Conservation (phyloP, 1,140 invertebrate species). For the Pogonomyrmex californicus region DNA sequence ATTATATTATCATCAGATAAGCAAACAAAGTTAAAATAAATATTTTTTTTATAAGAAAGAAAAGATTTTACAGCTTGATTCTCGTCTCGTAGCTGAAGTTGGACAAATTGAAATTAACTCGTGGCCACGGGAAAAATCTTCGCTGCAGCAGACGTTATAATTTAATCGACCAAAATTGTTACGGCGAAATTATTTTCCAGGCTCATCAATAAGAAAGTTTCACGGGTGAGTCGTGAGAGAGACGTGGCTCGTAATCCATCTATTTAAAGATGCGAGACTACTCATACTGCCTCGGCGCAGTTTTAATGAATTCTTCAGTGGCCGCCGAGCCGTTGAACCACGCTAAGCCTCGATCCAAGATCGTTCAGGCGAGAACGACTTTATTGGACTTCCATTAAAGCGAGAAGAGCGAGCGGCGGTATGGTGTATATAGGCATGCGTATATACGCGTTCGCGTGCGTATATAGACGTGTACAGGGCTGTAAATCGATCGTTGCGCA, state of each 20-base stretch:
- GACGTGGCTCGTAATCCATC: constrained; percentile 18
- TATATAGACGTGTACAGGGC: constrained; percentile 53
- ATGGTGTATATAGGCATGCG: neutral
- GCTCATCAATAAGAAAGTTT: constrained; percentile 30
- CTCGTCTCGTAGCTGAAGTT: neutral
- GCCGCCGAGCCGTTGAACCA: constrained; percentile 45
- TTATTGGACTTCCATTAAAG: constrained; percentile 76
- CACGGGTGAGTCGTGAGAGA: neutral
- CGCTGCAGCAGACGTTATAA: neutral
- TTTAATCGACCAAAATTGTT: constrained; percentile 18
- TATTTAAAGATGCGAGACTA: constrained; percentile 48
- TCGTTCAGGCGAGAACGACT: constrained; percentile 68
- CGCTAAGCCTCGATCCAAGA: constrained; percentile 60
- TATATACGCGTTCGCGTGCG: neutral
- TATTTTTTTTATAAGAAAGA: neutral
- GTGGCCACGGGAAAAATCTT: neutral
- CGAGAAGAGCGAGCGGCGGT: constrained; percentile 44
- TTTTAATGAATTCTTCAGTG: constrained; percentile 63
- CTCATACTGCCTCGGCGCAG: neutral
- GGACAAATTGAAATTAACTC: constrained; percentile 24
- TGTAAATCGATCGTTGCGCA: constrained; percentile 79
- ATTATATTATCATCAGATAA: neutral
- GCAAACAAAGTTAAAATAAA: neutral
- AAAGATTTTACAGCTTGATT: neutral
- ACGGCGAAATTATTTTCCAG: constrained; percentile 30